phyloP scores from a whole-genome alignment of 2,888 invertebrate species.

The Deroplatys truncata region DNA sequence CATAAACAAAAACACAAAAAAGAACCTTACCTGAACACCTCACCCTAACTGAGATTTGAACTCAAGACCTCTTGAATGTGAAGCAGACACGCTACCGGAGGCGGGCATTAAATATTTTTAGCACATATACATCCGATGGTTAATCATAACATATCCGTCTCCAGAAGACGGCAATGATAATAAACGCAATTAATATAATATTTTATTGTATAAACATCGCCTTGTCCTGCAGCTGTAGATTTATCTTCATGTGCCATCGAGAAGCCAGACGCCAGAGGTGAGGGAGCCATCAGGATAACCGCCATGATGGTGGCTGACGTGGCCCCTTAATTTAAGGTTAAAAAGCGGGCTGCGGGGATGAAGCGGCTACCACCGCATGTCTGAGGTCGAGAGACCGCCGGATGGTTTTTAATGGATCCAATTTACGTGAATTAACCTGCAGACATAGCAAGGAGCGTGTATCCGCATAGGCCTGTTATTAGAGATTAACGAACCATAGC shows the following conservation, averaged over 20 bases:
- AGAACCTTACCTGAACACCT: too few relatives aligned
- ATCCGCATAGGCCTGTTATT: neutral
- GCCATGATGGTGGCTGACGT: slow-evolving; percentile 14
- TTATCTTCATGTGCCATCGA: neutral
- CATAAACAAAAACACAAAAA: too few relatives aligned
- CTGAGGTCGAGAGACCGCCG: neutral
- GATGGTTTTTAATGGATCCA: slow-evolving; percentile 19
- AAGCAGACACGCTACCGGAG: too few relatives aligned
- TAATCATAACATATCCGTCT: too few relatives aligned
- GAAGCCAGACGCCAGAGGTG: neutral
- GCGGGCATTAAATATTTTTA: too few relatives aligned
- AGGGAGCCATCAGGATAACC: slow-evolving; percentile 2
- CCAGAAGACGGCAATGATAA: too few relatives aligned
- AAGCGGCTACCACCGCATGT: neutral
- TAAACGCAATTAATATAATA: too few relatives aligned
- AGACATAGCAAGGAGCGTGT: neutral
- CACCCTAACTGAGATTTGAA: too few relatives aligned
- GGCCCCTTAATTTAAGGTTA: slow-evolving; percentile 17
- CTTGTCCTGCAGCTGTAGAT: too few relatives aligned
- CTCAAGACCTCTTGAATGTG: too few relatives aligned
- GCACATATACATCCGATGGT: too few relatives aligned
- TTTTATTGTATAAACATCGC: too few relatives aligned
- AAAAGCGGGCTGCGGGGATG: neutral
- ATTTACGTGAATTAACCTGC: slow-evolving; percentile 21
- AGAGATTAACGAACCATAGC: neutral